Base-by-base conservation (phyloP, 1,140 invertebrate species). In the Nymphalis io region DNA sequence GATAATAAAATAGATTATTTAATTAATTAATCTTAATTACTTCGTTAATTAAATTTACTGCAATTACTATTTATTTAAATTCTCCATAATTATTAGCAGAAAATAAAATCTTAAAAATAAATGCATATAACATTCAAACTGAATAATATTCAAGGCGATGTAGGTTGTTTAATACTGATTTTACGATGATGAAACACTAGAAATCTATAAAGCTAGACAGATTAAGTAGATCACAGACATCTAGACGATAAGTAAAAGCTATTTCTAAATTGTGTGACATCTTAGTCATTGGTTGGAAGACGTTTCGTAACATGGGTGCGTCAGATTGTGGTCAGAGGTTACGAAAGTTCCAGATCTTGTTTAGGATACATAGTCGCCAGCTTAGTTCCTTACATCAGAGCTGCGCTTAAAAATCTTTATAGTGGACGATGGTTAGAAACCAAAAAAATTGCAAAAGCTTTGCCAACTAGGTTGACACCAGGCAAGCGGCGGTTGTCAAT, bases 201-300 rank as follows among this genome's bases (percentile, higher is more conserved):
- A 63, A 53, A 63, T 66, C 42, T 66, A 20, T 15, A 42, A 68
- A 48, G 21, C 18, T 62, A 70, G 68, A 55, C 20, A 48, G 48
- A 2, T 40, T 51, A 58, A 62, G 53, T 70, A 51, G 68, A 70
- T 46, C 68, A 69, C 55, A 48, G 20, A 62, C 18, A 40, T 63
- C 68, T 63, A 70, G 68, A 39, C 38, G 33, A 62, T 60, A 51
- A 59, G 42, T 61, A 63, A 63, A 59, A 62, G 68, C 39, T 57
- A 33, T 70, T 60, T 60, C 55, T 69, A 69, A 68, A 75, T 71
- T 27, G 58, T 68, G 63, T 67, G 74, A 70, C 74, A 75, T 63
- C 60, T 67, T n/a, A n/a, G n/a, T n/a, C 60, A 61, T 68, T 65
- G 46, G 61, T 60, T 59, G 46, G 46, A 20, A 62, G 55, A 65